A percentile compares a stretch with the other conserved stretches of the same genome.
phyloP scores from a whole-genome alignment of 2,888 invertebrate species.

The Epistrophe eligans region DNA sequence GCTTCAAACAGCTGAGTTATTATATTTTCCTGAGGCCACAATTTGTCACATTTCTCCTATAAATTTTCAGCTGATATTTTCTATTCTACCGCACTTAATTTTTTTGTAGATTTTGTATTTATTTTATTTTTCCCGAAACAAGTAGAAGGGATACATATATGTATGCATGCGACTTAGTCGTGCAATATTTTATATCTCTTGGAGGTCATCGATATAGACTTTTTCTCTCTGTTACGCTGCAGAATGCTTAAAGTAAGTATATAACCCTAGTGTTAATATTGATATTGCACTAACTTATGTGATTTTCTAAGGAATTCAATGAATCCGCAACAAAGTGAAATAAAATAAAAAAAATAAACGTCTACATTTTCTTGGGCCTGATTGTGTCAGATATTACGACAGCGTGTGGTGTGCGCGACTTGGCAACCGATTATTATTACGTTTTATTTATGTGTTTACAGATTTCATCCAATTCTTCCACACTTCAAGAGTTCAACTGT shows the following conservation, averaged over 20 bases:
- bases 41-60: too few species aligned
- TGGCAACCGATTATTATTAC: conserved; percentile 65
- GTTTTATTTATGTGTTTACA: conserved; percentile 70
- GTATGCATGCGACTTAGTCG: neutral
- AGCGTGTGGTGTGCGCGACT: conserved; percentile 46
- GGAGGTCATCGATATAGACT: conserved; percentile 20
- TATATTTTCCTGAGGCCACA: too few species aligned
- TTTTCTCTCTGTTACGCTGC: conserved; percentile 30
- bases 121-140: neutral
- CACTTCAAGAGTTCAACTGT: conserved; percentile 64
- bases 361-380: conserved; percentile 29
- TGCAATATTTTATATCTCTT: conserved; percentile 11
- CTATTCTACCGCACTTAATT: too few species aligned
- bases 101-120: neutral
- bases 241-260: neutral
- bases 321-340: neutral
- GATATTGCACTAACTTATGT: neutral
- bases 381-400: conserved; percentile 67
- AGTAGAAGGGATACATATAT: too few species aligned
- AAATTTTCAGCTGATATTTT: too few species aligned
- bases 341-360: neutral
- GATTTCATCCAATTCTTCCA: conserved; percentile 71
- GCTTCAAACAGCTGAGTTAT: too few species aligned
- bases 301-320: conserved; percentile 34
- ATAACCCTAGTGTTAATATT: neutral